Evolutionary conservation across 2,888 invertebrate genomes (phyloP), one percentile per base, ranked within the genome.

Genomic region (Strigamia crassipes): DNA sequence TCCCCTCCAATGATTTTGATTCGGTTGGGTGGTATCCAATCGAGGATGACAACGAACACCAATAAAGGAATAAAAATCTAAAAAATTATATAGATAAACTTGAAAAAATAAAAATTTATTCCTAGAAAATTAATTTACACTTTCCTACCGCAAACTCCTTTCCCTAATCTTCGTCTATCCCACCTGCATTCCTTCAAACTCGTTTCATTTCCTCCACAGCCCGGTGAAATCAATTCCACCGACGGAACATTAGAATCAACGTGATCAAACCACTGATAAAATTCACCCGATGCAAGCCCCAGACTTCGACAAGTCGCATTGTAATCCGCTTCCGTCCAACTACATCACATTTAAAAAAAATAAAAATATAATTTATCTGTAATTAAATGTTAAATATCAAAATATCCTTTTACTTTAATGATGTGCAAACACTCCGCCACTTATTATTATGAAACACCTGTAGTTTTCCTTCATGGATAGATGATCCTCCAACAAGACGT

Each of bases 301-400:
- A 99, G 90, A 88, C 98, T 96, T 81, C 95, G 91, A 88, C 99
- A 99, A 0, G 96, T 95, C 34, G 95, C 96, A 87, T 94, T 93
- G 89, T 96, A 93, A 88, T 99, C 99, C 79, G 93, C 91, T 84
- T 92, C 89, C 0, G 98, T 98, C 97, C 99, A 99, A 89, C 98
- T 99, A 89, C 77, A 91, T 86, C 81, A 12, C 13, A 79, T 27
- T 27, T 27, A 27, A 27, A 13, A 42, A 79, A 23, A 77, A n/a
- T n/a, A 77, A 15, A 42, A 38, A 34, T 23, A 8, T 10, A 21
- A 61, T 61, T 3, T 12, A 9, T 61, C 23, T 3, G 27, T 27
- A 27, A 27, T 27, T 27, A 27, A 27, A 27, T 2, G 1, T 27
- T 27, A 2, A 27, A 27, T 27, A 27, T 3, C 27, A n/a, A 56